Evolutionary conservation across 2,888 invertebrate species (phyloP).

Genomic region (Caenorhabditis virilis): DNA sequence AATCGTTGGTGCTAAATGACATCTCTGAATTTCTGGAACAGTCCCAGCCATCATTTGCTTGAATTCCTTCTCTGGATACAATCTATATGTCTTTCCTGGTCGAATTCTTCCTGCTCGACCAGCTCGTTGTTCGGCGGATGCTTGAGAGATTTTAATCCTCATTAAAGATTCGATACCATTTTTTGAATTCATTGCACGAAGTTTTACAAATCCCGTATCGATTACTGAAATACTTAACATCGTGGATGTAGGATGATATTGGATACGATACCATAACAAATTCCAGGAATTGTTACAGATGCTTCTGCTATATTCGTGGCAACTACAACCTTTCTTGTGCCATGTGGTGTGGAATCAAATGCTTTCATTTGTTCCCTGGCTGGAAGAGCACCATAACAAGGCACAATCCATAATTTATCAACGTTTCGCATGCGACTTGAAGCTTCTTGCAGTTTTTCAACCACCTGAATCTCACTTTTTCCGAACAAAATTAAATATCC

Average conservation of each 20-base stretch:
- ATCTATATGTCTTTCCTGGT: conserved; percentile 81
- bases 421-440: conserved; percentile 46
- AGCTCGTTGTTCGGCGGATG: conserved; percentile 87
- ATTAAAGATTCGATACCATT: conserved; percentile 75
- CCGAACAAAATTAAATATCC: background rate
- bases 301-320: conserved; percentile 97
- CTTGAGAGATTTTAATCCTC: conserved; percentile 70
- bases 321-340: conserved; percentile 83
- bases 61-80: conserved; percentile 77
- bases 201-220: conserved; percentile 93
- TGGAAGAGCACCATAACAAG: conserved; percentile 90
- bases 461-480: conserved; percentile 33
- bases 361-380: conserved; percentile 60
- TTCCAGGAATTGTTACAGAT: conserved; percentile 89
- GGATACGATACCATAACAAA: conserved; percentile 81
- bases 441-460: conserved; percentile 55
- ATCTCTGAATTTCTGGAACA: conserved; percentile 90
- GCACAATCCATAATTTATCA: conserved; percentile 74
- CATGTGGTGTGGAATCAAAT: conserved; percentile 67
- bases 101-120: conserved; percentile 87
- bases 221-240: conserved; percentile 76
- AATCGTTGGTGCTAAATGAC: conserved; percentile 83
- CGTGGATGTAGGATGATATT: conserved; percentile 21
- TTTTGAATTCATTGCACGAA: conserved; percentile 84
- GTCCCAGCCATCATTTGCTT: conserved; percentile 77